Evolutionary conservation across 2,888 invertebrate genomes (phyloP).

Genomic region (Xestia sexstrigata): DNA sequence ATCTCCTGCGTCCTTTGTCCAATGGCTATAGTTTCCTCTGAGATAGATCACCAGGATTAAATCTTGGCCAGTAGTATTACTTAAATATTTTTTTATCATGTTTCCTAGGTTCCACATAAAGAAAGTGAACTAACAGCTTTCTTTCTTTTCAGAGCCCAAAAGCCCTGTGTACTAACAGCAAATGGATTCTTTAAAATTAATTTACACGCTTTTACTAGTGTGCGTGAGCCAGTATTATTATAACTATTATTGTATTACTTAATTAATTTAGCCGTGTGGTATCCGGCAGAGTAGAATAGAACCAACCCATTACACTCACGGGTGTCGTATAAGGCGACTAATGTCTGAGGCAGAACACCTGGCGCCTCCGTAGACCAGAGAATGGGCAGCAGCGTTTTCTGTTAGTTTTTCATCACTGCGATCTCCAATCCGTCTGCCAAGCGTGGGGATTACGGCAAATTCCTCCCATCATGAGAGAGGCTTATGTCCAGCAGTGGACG

Average conservation of each 20-base stretch:
- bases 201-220: conserved; percentile 44
- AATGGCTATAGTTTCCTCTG: not conserved
- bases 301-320: too few species aligned
- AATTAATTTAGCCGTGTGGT: too few species aligned
- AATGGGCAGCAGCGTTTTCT: too few species aligned
- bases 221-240: conserved; percentile 17
- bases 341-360: too few species aligned
- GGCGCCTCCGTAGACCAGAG: too few species aligned
- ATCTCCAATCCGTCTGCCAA: too few species aligned
- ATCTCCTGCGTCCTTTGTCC: not conserved
- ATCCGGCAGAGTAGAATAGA: too few species aligned
- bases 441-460: too few species aligned
- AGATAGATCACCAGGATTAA: not conserved
- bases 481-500: too few species aligned
- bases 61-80: not conserved
- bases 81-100: not conserved
- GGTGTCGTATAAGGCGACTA: too few species aligned
- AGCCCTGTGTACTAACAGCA: conserved; percentile 46
- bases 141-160: conserved; percentile 50
- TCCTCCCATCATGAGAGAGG: too few species aligned
- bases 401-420: too few species aligned
- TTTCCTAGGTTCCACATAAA: not conserved
- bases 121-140: not conserved
- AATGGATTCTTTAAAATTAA: conserved; percentile 51
- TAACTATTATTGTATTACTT: not conserved